Percentiles rank a stretch among this genome's conserved stretches.
These are phyloP conservation scores for Oreohelix idahoensis DNA, from an alignment of 1,140 invertebrate genomes.

Conservation along the genomic window DNA sequence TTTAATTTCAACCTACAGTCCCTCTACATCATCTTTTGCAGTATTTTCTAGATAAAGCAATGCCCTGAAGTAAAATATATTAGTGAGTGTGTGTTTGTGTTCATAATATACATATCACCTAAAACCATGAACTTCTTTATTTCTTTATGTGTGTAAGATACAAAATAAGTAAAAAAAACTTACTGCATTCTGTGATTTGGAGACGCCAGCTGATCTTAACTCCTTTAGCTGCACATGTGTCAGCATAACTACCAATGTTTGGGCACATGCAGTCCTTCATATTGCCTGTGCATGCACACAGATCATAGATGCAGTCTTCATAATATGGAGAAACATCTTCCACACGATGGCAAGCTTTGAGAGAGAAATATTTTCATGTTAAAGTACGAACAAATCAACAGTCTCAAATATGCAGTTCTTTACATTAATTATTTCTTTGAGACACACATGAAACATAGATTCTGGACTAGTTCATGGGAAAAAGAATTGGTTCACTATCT, in stretches of 20 bases:
- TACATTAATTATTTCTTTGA: no score
- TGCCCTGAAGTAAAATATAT: no score
- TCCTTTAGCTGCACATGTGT: slow-evolving; percentile 82
- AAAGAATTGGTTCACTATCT: no score
- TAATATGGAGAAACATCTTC: slow-evolving; percentile 86
- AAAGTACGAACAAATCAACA: background rate
- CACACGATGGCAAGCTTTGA: slow-evolving; percentile 83
- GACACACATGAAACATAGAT: no score
- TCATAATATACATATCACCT: no score
- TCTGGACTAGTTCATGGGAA: no score
- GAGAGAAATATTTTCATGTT: slow-evolving; percentile 52
- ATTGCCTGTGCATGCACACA: slow-evolving; percentile 83
- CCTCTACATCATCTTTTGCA: no score
- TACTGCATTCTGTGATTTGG: slow-evolving; percentile 82
- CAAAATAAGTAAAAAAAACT: slow-evolving; percentile 64
- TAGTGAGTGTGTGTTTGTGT: no score
- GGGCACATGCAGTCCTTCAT: slow-evolving; percentile 83
- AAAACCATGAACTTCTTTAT: no score
- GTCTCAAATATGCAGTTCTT: no score
- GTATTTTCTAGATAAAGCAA: background rate
- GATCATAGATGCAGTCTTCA: slow-evolving; percentile 87
- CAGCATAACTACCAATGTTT: slow-evolving; percentile 84
- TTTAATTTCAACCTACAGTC: no score
- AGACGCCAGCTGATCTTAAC: slow-evolving; percentile 84
- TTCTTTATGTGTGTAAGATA: no score